A percentile compares a stretch with the other conserved stretches of the same genome.
Evolutionary conservation across 2,113 vertebrate species (phyloP).

Genomic region (Raja brachyura): DNA sequence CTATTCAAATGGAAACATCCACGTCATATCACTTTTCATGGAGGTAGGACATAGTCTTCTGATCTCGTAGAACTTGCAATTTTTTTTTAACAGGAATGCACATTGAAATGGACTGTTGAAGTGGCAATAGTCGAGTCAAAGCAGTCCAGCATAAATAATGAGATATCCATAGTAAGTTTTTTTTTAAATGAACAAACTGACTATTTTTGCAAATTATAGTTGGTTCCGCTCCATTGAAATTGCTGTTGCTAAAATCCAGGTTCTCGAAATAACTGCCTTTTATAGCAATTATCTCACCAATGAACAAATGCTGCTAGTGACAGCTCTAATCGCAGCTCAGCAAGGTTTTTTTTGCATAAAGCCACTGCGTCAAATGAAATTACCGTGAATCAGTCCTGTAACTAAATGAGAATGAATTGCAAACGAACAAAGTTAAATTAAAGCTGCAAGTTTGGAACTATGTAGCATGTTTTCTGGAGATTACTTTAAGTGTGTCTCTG

Average conservation of each 20-base stretch:
- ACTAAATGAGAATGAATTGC: constrained; percentile 22
- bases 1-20: background rate
- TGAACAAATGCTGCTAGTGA: constrained; percentile 26
- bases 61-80: background rate
- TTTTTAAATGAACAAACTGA: constrained; percentile 17
- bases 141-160: background rate
- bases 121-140: background rate
- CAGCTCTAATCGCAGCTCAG: constrained; percentile 31
- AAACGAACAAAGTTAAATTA: background rate
- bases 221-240: constrained; percentile 18
- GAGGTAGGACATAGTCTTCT: background rate
- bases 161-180: background rate
- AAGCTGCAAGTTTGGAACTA: background rate
- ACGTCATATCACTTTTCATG: background rate
- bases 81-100: background rate
- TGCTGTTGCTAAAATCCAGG: background rate
- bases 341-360: constrained; percentile 19
- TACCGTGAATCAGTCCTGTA: background rate
- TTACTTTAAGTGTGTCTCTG: background rate
- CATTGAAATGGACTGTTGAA: background rate
- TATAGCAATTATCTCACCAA: constrained; percentile 35
- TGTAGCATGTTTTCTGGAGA: background rate
- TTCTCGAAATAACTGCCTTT: constrained; percentile 17
- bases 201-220: constrained; percentile 3
- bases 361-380: constrained; percentile 19